These are phyloP conservation scores for Chrysemys picta DNA, from an alignment of 2,113 vertebrate genomes.

Conservation along the genomic window DNA sequence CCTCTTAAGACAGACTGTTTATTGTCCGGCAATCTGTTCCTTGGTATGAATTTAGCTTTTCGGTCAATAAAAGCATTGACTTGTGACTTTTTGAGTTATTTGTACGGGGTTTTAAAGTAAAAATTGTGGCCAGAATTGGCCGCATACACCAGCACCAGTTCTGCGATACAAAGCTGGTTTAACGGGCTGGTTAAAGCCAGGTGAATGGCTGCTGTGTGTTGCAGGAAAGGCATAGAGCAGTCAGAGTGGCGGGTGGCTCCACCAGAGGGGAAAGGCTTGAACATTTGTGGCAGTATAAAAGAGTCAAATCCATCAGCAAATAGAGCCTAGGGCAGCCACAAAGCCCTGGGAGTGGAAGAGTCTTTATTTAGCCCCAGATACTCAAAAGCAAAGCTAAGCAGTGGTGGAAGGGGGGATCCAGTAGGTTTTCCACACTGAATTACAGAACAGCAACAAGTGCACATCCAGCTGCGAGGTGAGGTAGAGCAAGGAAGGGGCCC, in stretches of 20 bases:
- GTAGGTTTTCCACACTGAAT: background rate
- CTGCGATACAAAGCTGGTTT: background rate
- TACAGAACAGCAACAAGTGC: background rate
- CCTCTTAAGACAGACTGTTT: rapidly evolving
- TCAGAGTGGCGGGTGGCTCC: background rate
- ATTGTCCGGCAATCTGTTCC: background rate
- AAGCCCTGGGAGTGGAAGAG: background rate
- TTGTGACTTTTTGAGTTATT: background rate
- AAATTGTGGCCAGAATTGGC: background rate
- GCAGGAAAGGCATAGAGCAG: background rate
- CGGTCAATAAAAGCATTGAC: rapidly evolving
- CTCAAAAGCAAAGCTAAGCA: background rate
- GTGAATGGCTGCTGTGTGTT: background rate
- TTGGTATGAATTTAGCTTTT: background rate
- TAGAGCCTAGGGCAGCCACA: background rate
- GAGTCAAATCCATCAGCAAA: background rate
- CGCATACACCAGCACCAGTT: background rate
- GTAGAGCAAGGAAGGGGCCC: background rate
- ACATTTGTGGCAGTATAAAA: background rate
- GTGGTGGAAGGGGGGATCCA: background rate
- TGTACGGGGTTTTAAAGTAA: background rate
- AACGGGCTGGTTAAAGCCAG: background rate
- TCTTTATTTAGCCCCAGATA: background rate
- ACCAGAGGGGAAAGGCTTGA: background rate
- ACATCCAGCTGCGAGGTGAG: background rate